Percentiles rank a stretch among this genome's conserved stretches.
These are phyloP conservation scores for Scopus umbretta DNA, from an alignment of 2,113 vertebrate genomes.

Conservation along the genomic window DNA sequence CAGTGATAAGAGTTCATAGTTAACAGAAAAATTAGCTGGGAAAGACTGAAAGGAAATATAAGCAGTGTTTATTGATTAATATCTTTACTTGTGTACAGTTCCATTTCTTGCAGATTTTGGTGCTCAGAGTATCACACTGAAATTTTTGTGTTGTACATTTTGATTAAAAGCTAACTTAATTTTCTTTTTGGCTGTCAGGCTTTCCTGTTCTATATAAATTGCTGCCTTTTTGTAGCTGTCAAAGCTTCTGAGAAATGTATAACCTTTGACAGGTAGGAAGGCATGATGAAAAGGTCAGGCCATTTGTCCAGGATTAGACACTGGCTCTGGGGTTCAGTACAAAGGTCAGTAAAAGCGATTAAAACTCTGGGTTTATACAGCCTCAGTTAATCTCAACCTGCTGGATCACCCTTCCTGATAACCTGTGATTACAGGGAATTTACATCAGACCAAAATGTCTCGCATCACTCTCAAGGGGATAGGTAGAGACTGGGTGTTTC, in stretches of 20 bases:
- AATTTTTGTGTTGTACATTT: not conserved
- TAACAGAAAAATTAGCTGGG: not conserved
- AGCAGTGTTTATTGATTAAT: fast-evolving
- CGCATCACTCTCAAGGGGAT: not conserved
- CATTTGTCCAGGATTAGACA: not conserved
- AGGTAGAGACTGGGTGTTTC: not conserved
- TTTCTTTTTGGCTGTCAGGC: not conserved
- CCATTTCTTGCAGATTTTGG: not conserved
- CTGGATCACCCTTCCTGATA: not conserved
- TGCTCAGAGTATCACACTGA: not conserved
- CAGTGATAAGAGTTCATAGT: not conserved
- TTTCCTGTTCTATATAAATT: not conserved
- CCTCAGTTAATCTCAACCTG: not conserved
- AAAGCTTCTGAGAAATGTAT: not conserved
- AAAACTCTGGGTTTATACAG: not conserved
- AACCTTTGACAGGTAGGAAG: not conserved
- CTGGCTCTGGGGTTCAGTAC: not conserved
- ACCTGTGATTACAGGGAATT: not conserved
- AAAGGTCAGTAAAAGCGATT: not conserved
- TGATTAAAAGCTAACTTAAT: not conserved
- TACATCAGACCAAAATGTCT: not conserved
- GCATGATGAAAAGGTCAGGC: not conserved
- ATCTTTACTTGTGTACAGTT: not conserved
- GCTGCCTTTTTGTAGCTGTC: not conserved
- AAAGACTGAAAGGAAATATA: not conserved